Conservation (phyloP, 1,140 invertebrate genomes). For the Diachasma alloeum region DNA sequence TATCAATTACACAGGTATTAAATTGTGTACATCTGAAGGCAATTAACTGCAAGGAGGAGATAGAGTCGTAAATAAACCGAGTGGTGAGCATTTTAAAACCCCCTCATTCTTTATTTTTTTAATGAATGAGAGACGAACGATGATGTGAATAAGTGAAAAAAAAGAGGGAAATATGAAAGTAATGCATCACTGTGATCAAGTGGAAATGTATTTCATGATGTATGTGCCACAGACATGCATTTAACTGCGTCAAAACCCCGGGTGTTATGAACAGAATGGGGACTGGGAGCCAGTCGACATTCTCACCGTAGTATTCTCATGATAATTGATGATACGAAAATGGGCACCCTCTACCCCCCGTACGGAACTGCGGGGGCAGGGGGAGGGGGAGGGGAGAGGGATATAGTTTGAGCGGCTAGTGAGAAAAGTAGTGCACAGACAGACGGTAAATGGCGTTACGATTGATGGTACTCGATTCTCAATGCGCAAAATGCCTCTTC, state of each 20-base stretch:
- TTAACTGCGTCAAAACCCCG: background rate
- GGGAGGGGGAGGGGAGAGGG: too few species aligned
- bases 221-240: constrained; percentile 2
- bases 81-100: background rate
- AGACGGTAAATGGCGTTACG: constrained; percentile 13
- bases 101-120: background rate
- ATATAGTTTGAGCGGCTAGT: background rate
- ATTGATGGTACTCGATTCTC: constrained; percentile 37
- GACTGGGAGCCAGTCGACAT: constrained; percentile 8
- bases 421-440: constrained; percentile 4
- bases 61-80: background rate
- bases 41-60: background rate
- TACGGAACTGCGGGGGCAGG: too few species aligned
- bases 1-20: background rate
- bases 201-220: background rate
- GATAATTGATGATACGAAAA: constrained; percentile 22
- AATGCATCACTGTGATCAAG: background rate
- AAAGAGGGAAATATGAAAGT: background rate
- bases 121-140: background rate
- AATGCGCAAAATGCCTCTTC: constrained; percentile 36
- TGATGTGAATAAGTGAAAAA: background rate
- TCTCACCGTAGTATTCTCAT: background rate
- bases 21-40: background rate
- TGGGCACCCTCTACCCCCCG: background rate
- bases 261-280: background rate